These are phyloP conservation scores for Phalacrocorax pelagicus DNA, from an alignment of 2,113 vertebrate genomes.

Conservation along the genomic window DNA sequence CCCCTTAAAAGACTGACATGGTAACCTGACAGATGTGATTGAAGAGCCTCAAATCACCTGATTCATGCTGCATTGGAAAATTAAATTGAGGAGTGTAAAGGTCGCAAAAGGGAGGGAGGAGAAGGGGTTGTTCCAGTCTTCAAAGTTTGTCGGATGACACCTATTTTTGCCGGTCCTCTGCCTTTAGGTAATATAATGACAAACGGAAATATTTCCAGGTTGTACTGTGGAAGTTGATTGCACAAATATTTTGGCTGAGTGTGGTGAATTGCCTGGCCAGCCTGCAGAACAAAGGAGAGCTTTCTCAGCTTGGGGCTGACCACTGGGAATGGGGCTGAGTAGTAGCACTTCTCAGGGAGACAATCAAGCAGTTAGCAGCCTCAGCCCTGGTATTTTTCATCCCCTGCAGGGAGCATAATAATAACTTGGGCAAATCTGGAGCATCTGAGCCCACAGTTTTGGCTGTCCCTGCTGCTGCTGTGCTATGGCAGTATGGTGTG, in stretches of 20 bases:
- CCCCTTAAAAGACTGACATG: neutral
- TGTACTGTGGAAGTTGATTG: neutral
- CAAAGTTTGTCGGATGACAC: neutral
- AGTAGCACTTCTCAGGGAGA: neutral
- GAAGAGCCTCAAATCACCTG: neutral
- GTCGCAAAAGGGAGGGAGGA: neutral
- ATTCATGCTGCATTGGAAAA: neutral
- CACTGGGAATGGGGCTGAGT: neutral
- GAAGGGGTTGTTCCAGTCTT: neutral
- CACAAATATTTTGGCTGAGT: neutral
- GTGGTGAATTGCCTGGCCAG: neutral
- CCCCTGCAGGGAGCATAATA: neutral
- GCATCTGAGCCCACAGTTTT: neutral
- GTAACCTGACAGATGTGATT: neutral
- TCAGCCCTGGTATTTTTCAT: neutral
- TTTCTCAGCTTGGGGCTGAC: neutral
- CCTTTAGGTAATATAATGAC: neutral
- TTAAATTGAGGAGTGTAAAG: neutral
- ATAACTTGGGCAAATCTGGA: neutral
- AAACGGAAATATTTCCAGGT: neutral
- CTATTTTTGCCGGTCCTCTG: neutral
- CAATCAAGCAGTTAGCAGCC: neutral
- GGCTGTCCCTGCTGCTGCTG: neutral
- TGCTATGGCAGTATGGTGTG: neutral
- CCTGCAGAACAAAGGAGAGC: neutral